Percentiles rank a stretch among this genome's conserved stretches.
Conservation (phyloP, 2,888 invertebrate genomes). For the Odontothrips loti region DNA sequence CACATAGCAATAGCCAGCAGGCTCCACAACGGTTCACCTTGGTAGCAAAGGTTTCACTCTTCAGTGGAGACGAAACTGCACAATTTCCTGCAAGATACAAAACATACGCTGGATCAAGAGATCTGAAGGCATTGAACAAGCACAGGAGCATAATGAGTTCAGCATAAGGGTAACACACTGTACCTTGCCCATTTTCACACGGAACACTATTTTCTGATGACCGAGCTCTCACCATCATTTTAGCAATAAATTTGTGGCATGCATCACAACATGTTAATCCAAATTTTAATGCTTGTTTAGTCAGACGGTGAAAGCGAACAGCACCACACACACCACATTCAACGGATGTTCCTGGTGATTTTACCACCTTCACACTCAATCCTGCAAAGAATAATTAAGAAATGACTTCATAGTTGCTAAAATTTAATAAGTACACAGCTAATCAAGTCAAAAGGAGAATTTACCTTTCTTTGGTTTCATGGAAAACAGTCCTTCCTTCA, state of each 20-base stretch:
- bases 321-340: conserved; percentile 74
- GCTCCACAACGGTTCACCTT: conserved; percentile 75
- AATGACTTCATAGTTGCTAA: conserved; percentile 28
- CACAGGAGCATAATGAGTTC: not conserved
- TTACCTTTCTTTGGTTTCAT: conserved; percentile 38
- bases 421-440: conserved; percentile 31
- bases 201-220: conserved; percentile 31
- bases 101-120: too few species aligned
- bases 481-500: conserved; percentile 65
- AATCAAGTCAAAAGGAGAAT: conserved; percentile 42
- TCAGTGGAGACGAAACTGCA: conserved; percentile 67
- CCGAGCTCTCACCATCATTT: conserved; percentile 52
- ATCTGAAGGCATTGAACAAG: conserved; percentile 33
- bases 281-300: conserved; percentile 75
- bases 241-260: conserved; percentile 81
- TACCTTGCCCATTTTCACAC: conserved; percentile 42
- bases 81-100: conserved; percentile 56
- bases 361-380: not conserved
- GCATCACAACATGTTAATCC: conserved; percentile 81
- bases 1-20: conserved; percentile 82
- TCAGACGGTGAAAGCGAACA: conserved; percentile 68
- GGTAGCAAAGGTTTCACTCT: conserved; percentile 63
- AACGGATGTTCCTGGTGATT: conserved; percentile 32
- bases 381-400: not conserved
- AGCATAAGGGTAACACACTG: not conserved